Evolutionary conservation across 1,140 invertebrate species (phyloP), one percentile per base, ranked within the genome.

Genomic region (Drosophila orena): DNA sequence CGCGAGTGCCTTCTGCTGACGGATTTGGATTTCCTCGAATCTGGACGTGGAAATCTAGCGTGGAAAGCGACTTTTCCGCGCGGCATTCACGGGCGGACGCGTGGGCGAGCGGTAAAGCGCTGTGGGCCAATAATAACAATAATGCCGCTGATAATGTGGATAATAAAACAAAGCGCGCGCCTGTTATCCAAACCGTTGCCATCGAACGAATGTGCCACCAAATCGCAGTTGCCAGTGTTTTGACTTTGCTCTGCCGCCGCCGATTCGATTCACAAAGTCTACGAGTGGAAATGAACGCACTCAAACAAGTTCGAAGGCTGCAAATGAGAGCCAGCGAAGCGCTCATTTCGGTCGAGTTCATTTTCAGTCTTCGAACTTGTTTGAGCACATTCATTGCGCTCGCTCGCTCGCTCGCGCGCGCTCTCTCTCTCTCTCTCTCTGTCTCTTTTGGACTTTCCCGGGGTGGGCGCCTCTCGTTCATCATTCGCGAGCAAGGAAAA

Each of bases 81-180:
- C 58, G 64, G 57, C 79, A 62, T 74, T 47, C 49, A 62, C 62
- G 77, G 56, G 20, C 42, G 69, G 64, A 57, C 66, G 74, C 79
- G 80, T 69, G 61, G 71, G 76, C 76, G 60, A 66, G 35, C 60
- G 60, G 30, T 68, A 47, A 22, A 77, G 71, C 66, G 76, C 65
- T 83, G 76, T 73, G 73, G 85, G 84, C 83, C 78, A 91, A 85
- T 91, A 89, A 86, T 91, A 91, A 91, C 84, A 88, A 91, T 91
- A 91, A 91, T 90, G 86, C 80, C 81, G 90, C 86, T 83, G 88
- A 91, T 91, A 91, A 91, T 91, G 81, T 92, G 86, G 80, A 91
- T 89, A 91, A 91, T 91, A 91, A 92, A 91, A 91, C 77, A 90
- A 86, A 86, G 85, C 90, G 90, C 91, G 91, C 91, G 91, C 91